These are phyloP conservation scores for Eulemur albifrons DNA, from an alignment of 2,797 vertebrate genomes.

Conservation along the genomic window DNA sequence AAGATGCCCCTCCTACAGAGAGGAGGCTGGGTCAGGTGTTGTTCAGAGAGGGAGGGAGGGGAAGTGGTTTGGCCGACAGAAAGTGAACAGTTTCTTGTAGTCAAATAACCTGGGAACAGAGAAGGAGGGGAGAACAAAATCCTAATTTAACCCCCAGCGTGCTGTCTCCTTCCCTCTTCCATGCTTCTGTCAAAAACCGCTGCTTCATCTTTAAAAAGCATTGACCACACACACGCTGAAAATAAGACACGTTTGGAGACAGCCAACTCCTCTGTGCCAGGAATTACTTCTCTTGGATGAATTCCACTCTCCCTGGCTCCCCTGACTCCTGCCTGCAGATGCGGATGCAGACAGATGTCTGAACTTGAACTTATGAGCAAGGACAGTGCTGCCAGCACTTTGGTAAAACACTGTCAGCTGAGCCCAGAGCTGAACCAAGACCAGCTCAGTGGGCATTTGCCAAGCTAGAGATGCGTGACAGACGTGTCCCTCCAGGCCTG, in stretches of 20 bases:
- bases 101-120: neutral
- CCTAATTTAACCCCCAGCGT: neutral
- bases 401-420: neutral
- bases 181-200: neutral
- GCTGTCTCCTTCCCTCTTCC: neutral
- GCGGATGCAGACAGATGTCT: neutral
- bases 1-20: neutral
- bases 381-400: neutral
- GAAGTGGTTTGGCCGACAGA: too few species aligned
- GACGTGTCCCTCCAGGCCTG: neutral
- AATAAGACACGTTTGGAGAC: neutral
- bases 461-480: neutral
- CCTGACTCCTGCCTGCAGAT: neutral
- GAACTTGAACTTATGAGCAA: slow-evolving; percentile 8
- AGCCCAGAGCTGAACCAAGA: neutral
- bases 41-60: neutral
- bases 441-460: neutral
- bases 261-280: neutral
- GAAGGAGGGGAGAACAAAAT: neutral
- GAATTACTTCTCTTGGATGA: slow-evolving; percentile 12
- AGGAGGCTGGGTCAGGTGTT: neutral
- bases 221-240: neutral
- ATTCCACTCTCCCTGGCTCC: slow-evolving; percentile 16
- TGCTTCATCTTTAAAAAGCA: neutral
- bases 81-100: neutral